phyloP scores from a whole-genome alignment of 2,888 invertebrate genomes.

The Hydrotaea diabolus region DNA sequence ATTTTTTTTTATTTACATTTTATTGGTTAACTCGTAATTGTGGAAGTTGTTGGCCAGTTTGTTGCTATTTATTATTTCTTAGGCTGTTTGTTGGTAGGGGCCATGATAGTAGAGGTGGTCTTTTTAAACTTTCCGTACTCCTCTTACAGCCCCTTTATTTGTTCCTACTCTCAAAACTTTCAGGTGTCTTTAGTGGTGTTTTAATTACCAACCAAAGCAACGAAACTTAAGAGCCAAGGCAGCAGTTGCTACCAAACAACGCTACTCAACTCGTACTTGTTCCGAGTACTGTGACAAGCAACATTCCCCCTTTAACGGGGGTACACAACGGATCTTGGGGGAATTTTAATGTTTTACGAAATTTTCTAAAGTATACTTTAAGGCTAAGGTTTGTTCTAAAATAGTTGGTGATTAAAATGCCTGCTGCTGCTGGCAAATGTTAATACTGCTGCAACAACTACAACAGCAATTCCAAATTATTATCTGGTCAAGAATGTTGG shows the following conservation, averaged over 20 bases:
- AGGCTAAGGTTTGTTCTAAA: constrained; percentile 53
- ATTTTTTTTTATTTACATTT: constrained; percentile 31
- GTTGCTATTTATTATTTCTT: constrained; percentile 44
- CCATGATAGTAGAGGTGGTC: background rate
- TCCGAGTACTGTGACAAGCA: too few relatives aligned
- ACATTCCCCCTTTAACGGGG: background rate
- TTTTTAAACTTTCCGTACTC: background rate
- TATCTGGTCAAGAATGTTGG: constrained; percentile 33
- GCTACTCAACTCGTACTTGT: too few relatives aligned
- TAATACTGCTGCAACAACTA: background rate
- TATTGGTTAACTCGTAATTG: constrained; percentile 50
- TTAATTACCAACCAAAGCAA: constrained; percentile 69
- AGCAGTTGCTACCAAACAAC: background rate
- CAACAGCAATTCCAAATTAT: constrained; percentile 25
- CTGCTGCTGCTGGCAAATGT: constrained; percentile 30
- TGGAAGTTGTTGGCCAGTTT: constrained; percentile 37
- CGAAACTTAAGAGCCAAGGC: background rate
- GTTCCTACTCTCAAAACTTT: constrained; percentile 40
- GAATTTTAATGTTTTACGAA: constrained; percentile 32
- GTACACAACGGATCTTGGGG: constrained; percentile 10
- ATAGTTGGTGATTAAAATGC: constrained; percentile 66
- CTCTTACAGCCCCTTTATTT: background rate
- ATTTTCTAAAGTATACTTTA: constrained; percentile 45
- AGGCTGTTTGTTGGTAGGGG: background rate
- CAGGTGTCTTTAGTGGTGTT: constrained; percentile 69